Evolutionary conservation across 1,140 invertebrate genomes (phyloP), one percentile per base, ranked within the genome.

Genomic region (Zaprionus lachaisei): DNA sequence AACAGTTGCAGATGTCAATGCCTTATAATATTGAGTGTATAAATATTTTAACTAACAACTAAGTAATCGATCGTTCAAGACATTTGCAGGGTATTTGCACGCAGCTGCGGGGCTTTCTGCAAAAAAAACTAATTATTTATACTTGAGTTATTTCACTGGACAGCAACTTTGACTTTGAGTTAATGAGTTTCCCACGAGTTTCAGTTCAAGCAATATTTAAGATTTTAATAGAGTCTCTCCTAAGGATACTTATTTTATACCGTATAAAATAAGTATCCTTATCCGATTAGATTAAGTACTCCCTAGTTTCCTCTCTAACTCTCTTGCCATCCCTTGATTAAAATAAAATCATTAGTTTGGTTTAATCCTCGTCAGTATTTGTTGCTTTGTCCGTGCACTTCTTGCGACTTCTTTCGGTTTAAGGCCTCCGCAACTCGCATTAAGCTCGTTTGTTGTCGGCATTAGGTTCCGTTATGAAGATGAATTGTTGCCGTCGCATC

Each of bases 401-500:
- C 41, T 9, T 47, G n/a, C 28, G 26, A 34, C 44, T 64, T 61
- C 49, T 47, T 17, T 41, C 28, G 22, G 28, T 51, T 55, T 73
- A 37, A 61, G 49, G 61, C 62, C 41, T 77, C 66, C 68, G 61
- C 64, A 65, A 65, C 58, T 64, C 65, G 24, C 49, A 72, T 77
- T 62, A 60, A 67, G 57, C 57, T 55, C 80, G 80, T 72, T 83
- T 80, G 67, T 75, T 66, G 26, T 57, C 65, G 20, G 71, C 47
- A 78, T 80, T 81, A 71, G 64, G 54, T 68, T 74, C 49, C 69
- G 73, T 80, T 80, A 78, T 71, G 63, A 71, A 77, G 70, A 77
- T 68, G 69, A 77, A 69, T 65, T 71, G 65, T 77, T 65, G 69
- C 17, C 28, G 47, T 14, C 49, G 67, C 58, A 67, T 58, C 54